Evolutionary conservation across 2,888 invertebrate species (phyloP).

Genomic region (Epinotia bilunana): DNA sequence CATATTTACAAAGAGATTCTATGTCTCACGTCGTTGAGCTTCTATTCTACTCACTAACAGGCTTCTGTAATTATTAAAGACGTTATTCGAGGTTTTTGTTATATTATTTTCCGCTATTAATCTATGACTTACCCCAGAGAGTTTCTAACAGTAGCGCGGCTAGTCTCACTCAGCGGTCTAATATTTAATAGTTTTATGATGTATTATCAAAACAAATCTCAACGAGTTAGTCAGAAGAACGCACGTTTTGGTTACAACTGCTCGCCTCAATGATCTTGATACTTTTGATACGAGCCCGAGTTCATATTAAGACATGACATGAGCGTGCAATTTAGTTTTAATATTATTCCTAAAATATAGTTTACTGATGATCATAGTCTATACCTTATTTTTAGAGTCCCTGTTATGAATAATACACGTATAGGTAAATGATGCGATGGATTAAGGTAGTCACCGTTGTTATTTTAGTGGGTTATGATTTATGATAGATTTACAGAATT

Average conservation of each 20-base stretch:
- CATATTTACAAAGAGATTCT: too few species aligned
- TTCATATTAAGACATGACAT: background rate
- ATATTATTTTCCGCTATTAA: conserved; percentile 55
- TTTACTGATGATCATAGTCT: too few species aligned
- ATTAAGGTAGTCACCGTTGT: background rate
- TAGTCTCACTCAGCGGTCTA: conserved; percentile 84
- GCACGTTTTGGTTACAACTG: conserved; percentile 74
- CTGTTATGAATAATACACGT: background rate
- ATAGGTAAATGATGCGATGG: background rate
- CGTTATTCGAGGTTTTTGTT: background rate
- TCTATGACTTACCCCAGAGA: conserved; percentile 61
- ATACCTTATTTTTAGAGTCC: too few species aligned
- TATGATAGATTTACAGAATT: background rate
- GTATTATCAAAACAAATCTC: conserved; percentile 85
- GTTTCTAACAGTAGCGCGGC: conserved; percentile 72
- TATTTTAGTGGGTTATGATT: background rate
- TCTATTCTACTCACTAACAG: background rate
- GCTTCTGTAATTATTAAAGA: background rate
- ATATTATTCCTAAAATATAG: too few species aligned
- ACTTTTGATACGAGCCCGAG: conserved; percentile 44
- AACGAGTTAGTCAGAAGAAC: conserved; percentile 76
- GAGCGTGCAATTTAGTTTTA: too few species aligned
- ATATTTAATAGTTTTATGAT: conserved; percentile 86
- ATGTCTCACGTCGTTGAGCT: background rate
- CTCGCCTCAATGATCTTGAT: conserved; percentile 66